Evolutionary conservation across 2,888 invertebrate species (phyloP).

Genomic region (Hirudinaria manillensis): DNA sequence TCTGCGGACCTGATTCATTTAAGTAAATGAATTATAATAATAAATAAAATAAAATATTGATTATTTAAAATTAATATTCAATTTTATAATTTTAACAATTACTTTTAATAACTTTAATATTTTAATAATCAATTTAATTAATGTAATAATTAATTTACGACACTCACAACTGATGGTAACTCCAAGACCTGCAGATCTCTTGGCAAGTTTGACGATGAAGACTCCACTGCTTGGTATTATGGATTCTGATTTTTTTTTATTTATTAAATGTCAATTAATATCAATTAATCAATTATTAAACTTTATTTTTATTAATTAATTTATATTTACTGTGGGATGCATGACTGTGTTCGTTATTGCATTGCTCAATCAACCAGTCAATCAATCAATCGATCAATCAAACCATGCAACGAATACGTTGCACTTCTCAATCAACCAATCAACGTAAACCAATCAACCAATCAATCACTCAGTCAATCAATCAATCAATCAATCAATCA

Average conservation of each 20-base stretch:
- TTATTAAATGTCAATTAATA: too few relatives aligned
- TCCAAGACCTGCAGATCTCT: slow-evolving; percentile 68
- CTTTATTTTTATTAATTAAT: too few relatives aligned
- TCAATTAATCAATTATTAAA: too few relatives aligned
- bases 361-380: too few relatives aligned
- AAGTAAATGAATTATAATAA: not conserved
- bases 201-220: slow-evolving; percentile 79
- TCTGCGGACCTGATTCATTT: slow-evolving; percentile 41
- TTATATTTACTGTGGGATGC: too few relatives aligned
- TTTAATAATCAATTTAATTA: not conserved
- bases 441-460: too few relatives aligned
- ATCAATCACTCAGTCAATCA: too few relatives aligned
- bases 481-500: too few relatives aligned
- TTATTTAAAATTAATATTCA: not conserved
- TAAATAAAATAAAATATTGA: not conserved
- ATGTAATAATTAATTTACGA: not conserved
- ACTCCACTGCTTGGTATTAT: slow-evolving; percentile 84
- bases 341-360: too few relatives aligned
- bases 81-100: not conserved
- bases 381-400: too few relatives aligned
- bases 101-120: not conserved
- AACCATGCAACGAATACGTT: too few relatives aligned
- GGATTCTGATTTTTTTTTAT: slow-evolving; percentile 60
- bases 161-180: slow-evolving; percentile 64
- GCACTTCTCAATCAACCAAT: too few relatives aligned